Conservation (phyloP, 2,888 invertebrate genomes). For the Silvanus unidentatus region DNA sequence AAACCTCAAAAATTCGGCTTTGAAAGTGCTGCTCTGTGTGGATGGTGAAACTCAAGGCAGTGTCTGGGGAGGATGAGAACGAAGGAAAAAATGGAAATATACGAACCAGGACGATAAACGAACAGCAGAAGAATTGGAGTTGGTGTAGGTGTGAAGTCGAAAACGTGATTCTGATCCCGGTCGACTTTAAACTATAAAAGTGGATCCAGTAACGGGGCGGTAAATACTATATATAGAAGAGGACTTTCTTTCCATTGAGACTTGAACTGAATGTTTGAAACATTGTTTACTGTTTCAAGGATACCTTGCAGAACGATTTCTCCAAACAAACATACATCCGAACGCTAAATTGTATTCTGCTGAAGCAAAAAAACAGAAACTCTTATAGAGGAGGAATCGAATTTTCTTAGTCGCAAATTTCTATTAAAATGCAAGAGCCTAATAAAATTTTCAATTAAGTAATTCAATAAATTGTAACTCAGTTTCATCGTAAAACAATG, state of each 20-base stretch:
- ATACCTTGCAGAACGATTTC: conserved; percentile 7
- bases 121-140: conserved; percentile 10
- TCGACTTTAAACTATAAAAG: conserved; percentile 27
- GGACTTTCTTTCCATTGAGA: conserved; percentile 14
- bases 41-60: not conserved
- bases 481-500: too few relatives aligned
- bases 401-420: too few relatives aligned
- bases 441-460: too few relatives aligned
- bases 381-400: too few relatives aligned
- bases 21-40: too few relatives aligned
- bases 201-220: conserved; percentile 25
- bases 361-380: too few relatives aligned
- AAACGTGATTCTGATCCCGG: conserved; percentile 24
- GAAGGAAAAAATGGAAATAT: conserved; percentile 1
- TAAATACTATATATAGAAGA: conserved; percentile 19
- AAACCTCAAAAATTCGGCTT: not conserved
- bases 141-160: conserved; percentile 19
- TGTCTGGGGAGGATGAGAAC: not conserved
- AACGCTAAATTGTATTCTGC: too few relatives aligned
- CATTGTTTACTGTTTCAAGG: conserved; percentile 1
- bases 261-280: conserved; percentile 14
- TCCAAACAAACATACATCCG: conserved; percentile 1
- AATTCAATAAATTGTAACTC: too few relatives aligned
- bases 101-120: conserved; percentile 1
- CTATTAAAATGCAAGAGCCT: too few relatives aligned